These are phyloP conservation scores for Marisa cornuarietis DNA, from an alignment of 1,140 invertebrate species.

Conservation along the genomic window DNA sequence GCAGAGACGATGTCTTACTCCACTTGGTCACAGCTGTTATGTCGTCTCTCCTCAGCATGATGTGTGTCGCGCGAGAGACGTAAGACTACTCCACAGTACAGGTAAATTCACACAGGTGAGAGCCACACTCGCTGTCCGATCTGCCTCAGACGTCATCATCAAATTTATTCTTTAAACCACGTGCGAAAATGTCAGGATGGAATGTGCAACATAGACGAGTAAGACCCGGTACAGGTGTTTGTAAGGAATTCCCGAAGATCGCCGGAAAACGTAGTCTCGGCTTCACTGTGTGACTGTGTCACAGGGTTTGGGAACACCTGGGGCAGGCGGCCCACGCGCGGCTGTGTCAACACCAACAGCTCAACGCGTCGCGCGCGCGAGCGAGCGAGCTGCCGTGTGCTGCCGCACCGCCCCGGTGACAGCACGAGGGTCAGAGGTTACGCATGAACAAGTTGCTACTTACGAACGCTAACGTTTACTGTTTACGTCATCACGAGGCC, in stretches of 20 bases:
- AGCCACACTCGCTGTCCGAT: not conserved
- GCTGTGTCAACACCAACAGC: not conserved
- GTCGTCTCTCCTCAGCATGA: no score
- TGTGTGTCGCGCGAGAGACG: no score
- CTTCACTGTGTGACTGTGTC: not conserved
- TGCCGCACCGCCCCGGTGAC: constrained; percentile 19
- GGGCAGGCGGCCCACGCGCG: not conserved
- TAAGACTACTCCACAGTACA: not conserved
- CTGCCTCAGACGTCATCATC: no score
- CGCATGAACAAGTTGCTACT: no score
- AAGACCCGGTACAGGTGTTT: not conserved
- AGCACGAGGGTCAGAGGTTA: constrained; percentile 32
- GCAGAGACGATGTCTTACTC: no score
- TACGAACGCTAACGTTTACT: no score
- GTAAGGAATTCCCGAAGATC: not conserved
- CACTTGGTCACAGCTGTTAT: no score
- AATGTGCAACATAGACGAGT: not conserved
- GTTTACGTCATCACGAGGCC: no score
- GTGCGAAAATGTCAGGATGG: no score
- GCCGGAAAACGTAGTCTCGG: not conserved
- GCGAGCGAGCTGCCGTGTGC: not conserved
- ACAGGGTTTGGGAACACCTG: not conserved
- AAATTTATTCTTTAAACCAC: no score
- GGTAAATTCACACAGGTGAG: constrained; percentile 5
- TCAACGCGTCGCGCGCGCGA: not conserved